Evolutionary conservation across 2,113 vertebrate species (phyloP), one percentile per base, ranked within the genome.

Genomic region (Isichthys henryi): DNA sequence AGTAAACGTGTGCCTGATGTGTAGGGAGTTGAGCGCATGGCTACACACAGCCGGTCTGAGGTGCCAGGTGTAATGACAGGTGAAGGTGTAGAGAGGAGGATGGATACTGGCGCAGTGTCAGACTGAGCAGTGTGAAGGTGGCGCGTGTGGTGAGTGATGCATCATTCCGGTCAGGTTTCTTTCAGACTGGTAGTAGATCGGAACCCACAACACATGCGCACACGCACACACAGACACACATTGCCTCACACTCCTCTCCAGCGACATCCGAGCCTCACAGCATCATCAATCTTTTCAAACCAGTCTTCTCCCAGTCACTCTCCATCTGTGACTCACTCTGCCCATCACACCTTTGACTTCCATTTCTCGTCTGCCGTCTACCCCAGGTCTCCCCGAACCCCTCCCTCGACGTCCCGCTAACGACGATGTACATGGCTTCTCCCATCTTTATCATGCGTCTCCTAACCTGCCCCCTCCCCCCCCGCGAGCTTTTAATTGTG

Each of bases 401-500:
- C 89, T 53, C 88, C 89, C 49, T 9, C 31, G 6, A 53, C 31
- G 9, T 35, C 46, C 5, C 8, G 92, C 91, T 88, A 91, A 80
- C 89, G 35, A 46, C 91, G 52, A 90, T 87, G 88, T 86, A 87
- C 66, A 45, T 70, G 88, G 56, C 77, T 66, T 58, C 45, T 31
- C 35, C 5, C 82, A 35, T 11, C 86, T 50, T 53, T 9, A 56
- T 70, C 89, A 27, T n/a, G 11, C 45, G 3, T 87, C 50, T 31
- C 31, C 88, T 70, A 88, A 52, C 35, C 19, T 15, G 92, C 90
- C 66, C 87, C 87, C 66, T 91, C 89, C 92, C 91, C 90, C 91
- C 91, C 91, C 90, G 91, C 90, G 86, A 90, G 86, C 90, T 92
- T 94, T 93, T 94, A 96, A 95, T 94, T 93, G 92, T 93, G 87